phyloP scores from a whole-genome alignment of 2,113 vertebrate genomes.

The Etheostoma cragini region DNA sequence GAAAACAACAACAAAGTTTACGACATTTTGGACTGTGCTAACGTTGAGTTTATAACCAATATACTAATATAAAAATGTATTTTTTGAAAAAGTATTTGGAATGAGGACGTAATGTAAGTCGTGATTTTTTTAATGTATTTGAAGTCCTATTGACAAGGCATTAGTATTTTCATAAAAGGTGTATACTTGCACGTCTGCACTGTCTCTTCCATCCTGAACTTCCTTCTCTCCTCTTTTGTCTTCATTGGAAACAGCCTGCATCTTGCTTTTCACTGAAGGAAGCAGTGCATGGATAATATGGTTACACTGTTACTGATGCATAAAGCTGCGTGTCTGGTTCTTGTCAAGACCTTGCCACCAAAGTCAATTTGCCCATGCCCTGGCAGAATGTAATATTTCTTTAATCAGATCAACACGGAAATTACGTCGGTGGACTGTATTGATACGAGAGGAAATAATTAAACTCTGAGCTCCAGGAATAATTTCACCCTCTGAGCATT shows the following conservation, averaged over 20 bases:
- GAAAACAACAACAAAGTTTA: not conserved
- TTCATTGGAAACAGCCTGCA: conserved; percentile 76
- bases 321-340: conserved; percentile 84
- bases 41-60: not conserved
- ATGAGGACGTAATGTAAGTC: not conserved
- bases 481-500: conserved; percentile 84
- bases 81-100: not conserved
- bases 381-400: conserved; percentile 84
- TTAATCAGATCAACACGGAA: conserved; percentile 87
- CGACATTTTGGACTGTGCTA: not conserved
- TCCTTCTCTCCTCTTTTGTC: conserved; percentile 65
- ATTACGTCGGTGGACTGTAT: conserved; percentile 81
- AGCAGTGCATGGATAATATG: conserved; percentile 84
- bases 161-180: conserved; percentile 36
- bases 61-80: not conserved
- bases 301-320: conserved; percentile 85
- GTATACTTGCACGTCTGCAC: conserved; percentile 23
- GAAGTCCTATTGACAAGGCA: conserved; percentile 15
- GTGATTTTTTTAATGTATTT: not conserved
- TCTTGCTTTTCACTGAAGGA: conserved; percentile 78
- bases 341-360: conserved; percentile 88
- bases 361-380: conserved; percentile 86
- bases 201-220: conserved; percentile 36
- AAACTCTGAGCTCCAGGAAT: conserved; percentile 81
- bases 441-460: conserved; percentile 86